Percentiles rank a stretch among this genome's conserved stretches.
Evolutionary conservation across 2,888 invertebrate genomes (phyloP).

Genomic region (Tenthredo scrophulariae): DNA sequence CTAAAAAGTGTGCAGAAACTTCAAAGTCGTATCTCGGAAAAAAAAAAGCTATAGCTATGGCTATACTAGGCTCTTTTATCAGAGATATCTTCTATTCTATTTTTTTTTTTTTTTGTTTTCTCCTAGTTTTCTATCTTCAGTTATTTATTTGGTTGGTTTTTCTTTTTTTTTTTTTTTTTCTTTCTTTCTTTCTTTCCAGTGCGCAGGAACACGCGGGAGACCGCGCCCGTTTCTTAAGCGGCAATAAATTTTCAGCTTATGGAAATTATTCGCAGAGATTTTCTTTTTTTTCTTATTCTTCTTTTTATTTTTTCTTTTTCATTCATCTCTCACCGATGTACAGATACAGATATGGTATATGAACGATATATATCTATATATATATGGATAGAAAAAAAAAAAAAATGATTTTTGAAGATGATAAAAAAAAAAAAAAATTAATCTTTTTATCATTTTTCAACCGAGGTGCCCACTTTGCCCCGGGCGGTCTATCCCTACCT

Average conservation of each 20-base stretch:
- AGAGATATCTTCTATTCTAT: background rate
- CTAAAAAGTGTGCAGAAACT: too few species aligned
- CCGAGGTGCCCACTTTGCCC: too few species aligned
- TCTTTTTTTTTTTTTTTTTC: background rate
- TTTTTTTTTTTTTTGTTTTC: background rate
- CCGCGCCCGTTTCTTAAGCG: conserved; percentile 17
- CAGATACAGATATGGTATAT: too few species aligned
- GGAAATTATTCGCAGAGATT: conserved; percentile 13
- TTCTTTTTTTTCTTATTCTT: background rate
- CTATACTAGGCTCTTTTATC: background rate
- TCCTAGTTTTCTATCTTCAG: too few species aligned
- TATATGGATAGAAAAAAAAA: too few species aligned
- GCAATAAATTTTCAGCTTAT: conserved; percentile 35
- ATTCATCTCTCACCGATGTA: background rate
- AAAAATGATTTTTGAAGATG: background rate
- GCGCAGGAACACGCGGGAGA: background rate
- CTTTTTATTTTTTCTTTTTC: background rate
- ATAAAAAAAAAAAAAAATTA: too few species aligned
- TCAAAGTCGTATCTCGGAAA: too few species aligned
- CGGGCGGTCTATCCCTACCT: too few species aligned
- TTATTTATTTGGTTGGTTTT: background rate
- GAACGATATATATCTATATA: too few species aligned
- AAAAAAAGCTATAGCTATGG: too few species aligned
- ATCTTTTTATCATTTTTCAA: too few species aligned
- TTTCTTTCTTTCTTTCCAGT: background rate